Evolutionary conservation across 2,797 vertebrate species (phyloP).

Genomic region (Gobio occitaniae): DNA sequence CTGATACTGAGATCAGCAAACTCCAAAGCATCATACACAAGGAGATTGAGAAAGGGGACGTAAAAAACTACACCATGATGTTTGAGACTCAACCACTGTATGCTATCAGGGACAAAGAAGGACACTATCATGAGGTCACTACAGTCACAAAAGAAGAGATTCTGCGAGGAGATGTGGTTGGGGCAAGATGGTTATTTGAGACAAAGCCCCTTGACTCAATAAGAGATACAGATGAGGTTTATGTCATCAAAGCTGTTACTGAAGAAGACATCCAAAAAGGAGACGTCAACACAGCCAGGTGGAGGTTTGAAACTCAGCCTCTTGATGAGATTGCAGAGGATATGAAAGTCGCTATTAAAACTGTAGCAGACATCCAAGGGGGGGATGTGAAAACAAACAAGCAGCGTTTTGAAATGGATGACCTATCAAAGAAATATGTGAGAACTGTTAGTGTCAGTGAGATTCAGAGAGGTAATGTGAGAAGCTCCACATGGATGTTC

Average conservation of each 20-base stretch:
- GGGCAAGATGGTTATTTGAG: constrained; percentile 93
- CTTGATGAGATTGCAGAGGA: constrained; percentile 88
- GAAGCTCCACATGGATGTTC: constrained; percentile 93
- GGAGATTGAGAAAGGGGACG: constrained; percentile 84
- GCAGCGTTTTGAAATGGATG: constrained; percentile 85
- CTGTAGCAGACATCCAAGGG: constrained; percentile 81
- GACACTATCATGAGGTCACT: constrained; percentile 92
- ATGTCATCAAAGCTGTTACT: constrained; percentile 92
- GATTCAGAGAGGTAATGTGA: constrained; percentile 90
- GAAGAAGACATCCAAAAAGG: constrained; percentile 91
- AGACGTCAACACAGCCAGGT: constrained; percentile 87
- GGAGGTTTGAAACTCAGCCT: constrained; percentile 93
- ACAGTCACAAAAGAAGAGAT: constrained; percentile 93
- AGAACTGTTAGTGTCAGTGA: constrained; percentile 92
- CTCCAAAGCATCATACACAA: constrained; percentile 76
- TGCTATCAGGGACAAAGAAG: constrained; percentile 90
- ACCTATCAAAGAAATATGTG: constrained; percentile 77
- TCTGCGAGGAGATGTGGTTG: constrained; percentile 88
- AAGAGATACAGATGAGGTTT: constrained; percentile 86
- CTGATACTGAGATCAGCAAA: constrained; percentile 71
- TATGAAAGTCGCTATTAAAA: constrained; percentile 78
- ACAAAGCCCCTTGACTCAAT: constrained; percentile 92
- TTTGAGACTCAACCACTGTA: constrained; percentile 94
- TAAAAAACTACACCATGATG: constrained; percentile 93
- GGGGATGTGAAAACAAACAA: constrained; percentile 87